Evolutionary conservation across 2,888 invertebrate species (phyloP).

Genomic region (Hedya salicella): DNA sequence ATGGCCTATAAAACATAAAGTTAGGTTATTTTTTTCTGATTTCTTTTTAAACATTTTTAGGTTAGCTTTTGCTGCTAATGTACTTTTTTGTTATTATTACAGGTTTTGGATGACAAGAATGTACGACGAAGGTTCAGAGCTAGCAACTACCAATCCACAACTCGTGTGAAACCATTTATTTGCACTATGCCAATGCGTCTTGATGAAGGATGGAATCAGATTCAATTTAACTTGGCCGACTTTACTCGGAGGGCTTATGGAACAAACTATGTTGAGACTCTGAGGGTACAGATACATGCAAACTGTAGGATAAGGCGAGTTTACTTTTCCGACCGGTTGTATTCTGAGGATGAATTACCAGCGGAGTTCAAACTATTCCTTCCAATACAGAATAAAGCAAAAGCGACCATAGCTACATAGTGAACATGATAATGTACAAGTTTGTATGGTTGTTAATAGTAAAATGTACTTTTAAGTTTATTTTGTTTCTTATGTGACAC

Average conservation of each 20-base stretch:
- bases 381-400: conserved; percentile 93
- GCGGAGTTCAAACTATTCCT: conserved; percentile 98
- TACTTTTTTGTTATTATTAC: conserved; percentile 50
- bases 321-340: conserved; percentile 96
- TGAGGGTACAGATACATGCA: conserved; percentile 96
- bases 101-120: conserved; percentile 98
- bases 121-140: conserved; percentile 94
- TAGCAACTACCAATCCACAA: conserved; percentile 98
- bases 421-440: conserved; percentile 50
- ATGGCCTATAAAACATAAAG: conserved; percentile 16
- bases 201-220: conserved; percentile 97
- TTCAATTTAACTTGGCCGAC: conserved; percentile 97
- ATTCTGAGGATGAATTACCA: conserved; percentile 97
- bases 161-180: conserved; percentile 97
- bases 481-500: conserved; percentile 61
- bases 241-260: conserved; percentile 97
- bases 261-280: conserved; percentile 97
- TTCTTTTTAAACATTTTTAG: background rate
- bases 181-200: conserved; percentile 98
- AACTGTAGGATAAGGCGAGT: conserved; percentile 96
- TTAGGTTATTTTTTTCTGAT: conserved; percentile 30
- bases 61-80: conserved; percentile 18
- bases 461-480: conserved; percentile 71
- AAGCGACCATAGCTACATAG: conserved; percentile 81
- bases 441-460: conserved; percentile 56